Base-by-base conservation (phyloP, 2,113 vertebrate species). In the Gallinago media region DNA sequence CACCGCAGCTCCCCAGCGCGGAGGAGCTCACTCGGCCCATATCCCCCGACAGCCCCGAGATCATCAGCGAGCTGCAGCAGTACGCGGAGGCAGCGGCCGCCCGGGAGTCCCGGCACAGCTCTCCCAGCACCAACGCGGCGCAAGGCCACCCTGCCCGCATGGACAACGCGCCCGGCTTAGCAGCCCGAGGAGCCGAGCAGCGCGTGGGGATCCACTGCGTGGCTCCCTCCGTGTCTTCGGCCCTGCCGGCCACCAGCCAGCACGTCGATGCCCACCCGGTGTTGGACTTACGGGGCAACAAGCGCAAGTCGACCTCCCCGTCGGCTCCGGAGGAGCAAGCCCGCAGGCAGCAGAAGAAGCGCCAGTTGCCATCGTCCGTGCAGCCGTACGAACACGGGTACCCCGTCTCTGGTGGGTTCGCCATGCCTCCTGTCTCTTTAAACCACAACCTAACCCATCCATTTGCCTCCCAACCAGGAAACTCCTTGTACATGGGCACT, bases 31-130 rank as follows among this genome's bases (percentile, higher is more conserved):
- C 98, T 76, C 98, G 96, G 59, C 98, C 98, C 13, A 98, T 99
- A 81, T 99, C 99, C 87, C 99, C 99, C 0, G 98, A 99, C 95
- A 99, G 99, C 95, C 98, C 99, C 0, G 99, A 99, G 97, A 99
- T 99, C 92, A 98, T 99, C 96, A 97, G 98, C 6, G 99, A 99
- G 97, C 98, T 99, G 97, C 99, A 99, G 96, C 98, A 98, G 97
- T 99, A 99, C 19, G 97, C 99, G 0, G 98, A 98, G 62, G 98
- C 98, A 13, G 96, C 98, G 2, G 98, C 98, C 0, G 97, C 98
- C 40, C 97, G 98, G 3, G 97, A 98, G 81, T 85, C 98, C 23
- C 83, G 77, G 16, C 98, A 98, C 85, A 97, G 96, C 44, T 97
- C 99, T 58, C 95, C 98, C 40, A 97, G 95, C 90, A 12, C 94